A percentile compares a stretch with the other conserved stretches of the same genome.
Conservation (phyloP, 2,888 invertebrate genomes). For the Leptopilina syphax region DNA sequence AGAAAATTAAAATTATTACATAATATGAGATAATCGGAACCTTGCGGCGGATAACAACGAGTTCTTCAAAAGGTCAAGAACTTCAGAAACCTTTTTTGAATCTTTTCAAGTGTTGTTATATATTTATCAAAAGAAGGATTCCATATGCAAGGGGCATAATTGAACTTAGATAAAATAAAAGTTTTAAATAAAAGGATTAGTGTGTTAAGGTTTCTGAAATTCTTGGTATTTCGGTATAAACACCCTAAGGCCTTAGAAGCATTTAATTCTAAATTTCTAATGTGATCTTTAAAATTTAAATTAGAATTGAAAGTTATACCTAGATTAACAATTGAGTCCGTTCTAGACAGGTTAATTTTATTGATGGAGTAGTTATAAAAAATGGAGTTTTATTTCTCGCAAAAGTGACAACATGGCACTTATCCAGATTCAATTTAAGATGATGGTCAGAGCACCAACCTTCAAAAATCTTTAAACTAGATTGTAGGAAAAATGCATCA, state of each 20-base stretch:
- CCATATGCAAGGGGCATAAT: too few species aligned
- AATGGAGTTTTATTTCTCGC: not conserved
- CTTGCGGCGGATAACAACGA: too few species aligned
- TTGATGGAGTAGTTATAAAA: not conserved
- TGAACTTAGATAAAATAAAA: too few species aligned
- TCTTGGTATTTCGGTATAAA: not conserved
- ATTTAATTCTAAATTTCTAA: not conserved
- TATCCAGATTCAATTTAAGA: not conserved
- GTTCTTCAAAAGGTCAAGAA: too few species aligned
- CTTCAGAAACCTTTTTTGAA: too few species aligned
- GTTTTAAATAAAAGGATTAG: too few species aligned
- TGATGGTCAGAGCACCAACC: not conserved
- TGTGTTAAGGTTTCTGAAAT: too few species aligned
- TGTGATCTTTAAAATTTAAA: not conserved
- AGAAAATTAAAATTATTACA: too few species aligned
- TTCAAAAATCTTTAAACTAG: not conserved
- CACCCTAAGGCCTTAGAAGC: not conserved
- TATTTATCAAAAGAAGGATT: too few species aligned
- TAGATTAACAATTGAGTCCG: not conserved
- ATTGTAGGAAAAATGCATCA: not conserved
- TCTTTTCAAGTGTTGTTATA: too few species aligned
- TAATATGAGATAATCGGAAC: too few species aligned
- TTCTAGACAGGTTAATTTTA: not conserved
- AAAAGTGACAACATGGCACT: not conserved
- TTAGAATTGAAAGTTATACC: not conserved